These are phyloP conservation scores for Muscidifurax raptorellus DNA, from an alignment of 1,140 invertebrate genomes.

Conservation along the genomic window DNA sequence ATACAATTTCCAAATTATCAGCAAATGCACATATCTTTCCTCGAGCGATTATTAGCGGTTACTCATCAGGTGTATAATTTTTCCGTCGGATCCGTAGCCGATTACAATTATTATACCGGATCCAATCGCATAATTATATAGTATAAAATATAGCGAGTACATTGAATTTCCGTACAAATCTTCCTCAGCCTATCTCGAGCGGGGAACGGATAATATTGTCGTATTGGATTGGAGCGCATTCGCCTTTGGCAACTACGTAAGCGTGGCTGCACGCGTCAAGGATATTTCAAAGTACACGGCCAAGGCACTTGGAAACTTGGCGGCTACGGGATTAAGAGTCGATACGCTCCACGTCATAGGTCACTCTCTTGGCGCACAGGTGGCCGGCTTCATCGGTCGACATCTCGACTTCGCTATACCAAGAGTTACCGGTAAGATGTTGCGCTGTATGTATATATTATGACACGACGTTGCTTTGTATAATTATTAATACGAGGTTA, in stretches of 20 bases:
- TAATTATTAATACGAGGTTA: no score
- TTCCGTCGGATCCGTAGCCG: no score
- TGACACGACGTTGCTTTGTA: no score
- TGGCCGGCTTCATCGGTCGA: constrained; percentile 81
- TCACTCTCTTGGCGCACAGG: constrained; percentile 85
- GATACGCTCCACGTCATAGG: constrained; percentile 82
- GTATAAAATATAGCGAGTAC: no score
- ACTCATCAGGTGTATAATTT: no score
- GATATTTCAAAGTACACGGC: constrained; percentile 65
- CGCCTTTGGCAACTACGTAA: constrained; percentile 77
- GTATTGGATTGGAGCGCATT: constrained; percentile 80
- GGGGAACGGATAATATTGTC: constrained; percentile 67
- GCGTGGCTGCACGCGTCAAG: constrained; percentile 75
- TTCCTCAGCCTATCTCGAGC: constrained; percentile 65
- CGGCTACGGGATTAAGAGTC: constrained; percentile 63
- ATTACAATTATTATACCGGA: no score
- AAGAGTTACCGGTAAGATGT: constrained; percentile 68
- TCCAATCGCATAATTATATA: no score
- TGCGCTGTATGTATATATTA: background rate
- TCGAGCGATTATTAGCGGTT: no score
- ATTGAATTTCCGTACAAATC: background rate
- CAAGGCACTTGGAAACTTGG: constrained; percentile 53
- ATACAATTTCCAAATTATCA: no score
- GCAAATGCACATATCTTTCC: no score
- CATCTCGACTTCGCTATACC: constrained; percentile 63